Conservation (phyloP, 2,113 vertebrate species). For the Sebastes schlegelii region DNA sequence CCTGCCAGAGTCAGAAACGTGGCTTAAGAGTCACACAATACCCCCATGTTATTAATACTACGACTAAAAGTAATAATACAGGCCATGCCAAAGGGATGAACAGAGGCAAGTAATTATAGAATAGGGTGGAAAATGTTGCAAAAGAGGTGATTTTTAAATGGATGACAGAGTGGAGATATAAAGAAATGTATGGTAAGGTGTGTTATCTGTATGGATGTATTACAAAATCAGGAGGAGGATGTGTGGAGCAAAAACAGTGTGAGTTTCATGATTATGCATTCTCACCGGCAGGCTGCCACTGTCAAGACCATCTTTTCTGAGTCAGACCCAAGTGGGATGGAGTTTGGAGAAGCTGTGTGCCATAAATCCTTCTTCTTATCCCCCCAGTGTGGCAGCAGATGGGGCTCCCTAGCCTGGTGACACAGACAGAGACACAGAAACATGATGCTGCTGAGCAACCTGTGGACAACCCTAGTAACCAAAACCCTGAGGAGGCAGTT, state of each 20-base stretch:
- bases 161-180: background rate
- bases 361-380: constrained; percentile 17
- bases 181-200: background rate
- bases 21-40: background rate
- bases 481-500: background rate
- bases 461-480: constrained; percentile 27
- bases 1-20: background rate
- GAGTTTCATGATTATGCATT: constrained; percentile 52
- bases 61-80: background rate
- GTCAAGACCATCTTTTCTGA: constrained; percentile 43
- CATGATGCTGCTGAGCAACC: constrained; percentile 41
- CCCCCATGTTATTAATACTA: background rate
- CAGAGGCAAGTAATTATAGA: background rate
- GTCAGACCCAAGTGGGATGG: constrained; percentile 35
- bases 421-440: constrained; percentile 36
- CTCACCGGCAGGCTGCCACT: constrained; percentile 18
- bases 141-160: background rate
- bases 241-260: constrained; percentile 5
- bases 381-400: constrained; percentile 47
- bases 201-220: background rate
- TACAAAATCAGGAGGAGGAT: constrained; percentile 6
- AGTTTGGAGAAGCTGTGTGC: constrained; percentile 32
- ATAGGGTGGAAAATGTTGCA: background rate
- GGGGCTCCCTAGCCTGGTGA: constrained; percentile 49
- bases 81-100: background rate